Conservation (phyloP, 2,888 invertebrate genomes). For the Eristalis arbustorum region DNA sequence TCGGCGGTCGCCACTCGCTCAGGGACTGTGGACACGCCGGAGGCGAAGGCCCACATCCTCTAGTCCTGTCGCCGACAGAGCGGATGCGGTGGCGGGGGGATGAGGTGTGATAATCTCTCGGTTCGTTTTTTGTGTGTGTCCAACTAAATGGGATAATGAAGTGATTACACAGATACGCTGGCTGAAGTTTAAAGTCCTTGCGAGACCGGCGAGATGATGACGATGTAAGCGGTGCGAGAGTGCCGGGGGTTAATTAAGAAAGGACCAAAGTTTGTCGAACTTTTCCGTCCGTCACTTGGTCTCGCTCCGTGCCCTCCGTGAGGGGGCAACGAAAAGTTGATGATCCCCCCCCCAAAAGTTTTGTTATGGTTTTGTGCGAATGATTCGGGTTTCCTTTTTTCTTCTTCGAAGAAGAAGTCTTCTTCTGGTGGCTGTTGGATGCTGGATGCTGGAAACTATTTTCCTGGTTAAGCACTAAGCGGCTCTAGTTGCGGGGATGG, state of each 20-base stretch:
- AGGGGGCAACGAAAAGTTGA: slow-evolving; percentile 39
- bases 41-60: background rate
- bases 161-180: slow-evolving; percentile 69
- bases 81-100: background rate
- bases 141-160: slow-evolving; percentile 68
- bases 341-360: slow-evolving; percentile 57
- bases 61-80: no score
- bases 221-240: slow-evolving; percentile 31
- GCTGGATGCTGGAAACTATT: background rate
- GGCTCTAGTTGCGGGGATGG: background rate
- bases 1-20: background rate
- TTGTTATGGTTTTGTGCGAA: slow-evolving; percentile 45
- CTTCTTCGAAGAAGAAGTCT: background rate
- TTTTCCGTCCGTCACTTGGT: slow-evolving; percentile 32
- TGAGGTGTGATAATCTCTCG: slow-evolving; percentile 57
- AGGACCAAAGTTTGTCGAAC: slow-evolving; percentile 64
- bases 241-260: slow-evolving; percentile 62
- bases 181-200: slow-evolving; percentile 59
- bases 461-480: background rate
- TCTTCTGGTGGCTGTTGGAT: no score
- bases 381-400: background rate
- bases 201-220: slow-evolving; percentile 20
- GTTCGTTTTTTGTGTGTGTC: slow-evolving; percentile 49
- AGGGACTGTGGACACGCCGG: background rate
- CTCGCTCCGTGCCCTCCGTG: slow-evolving; percentile 16